Conservation (phyloP, 2,888 invertebrate species). For the Stenurella melanura region DNA sequence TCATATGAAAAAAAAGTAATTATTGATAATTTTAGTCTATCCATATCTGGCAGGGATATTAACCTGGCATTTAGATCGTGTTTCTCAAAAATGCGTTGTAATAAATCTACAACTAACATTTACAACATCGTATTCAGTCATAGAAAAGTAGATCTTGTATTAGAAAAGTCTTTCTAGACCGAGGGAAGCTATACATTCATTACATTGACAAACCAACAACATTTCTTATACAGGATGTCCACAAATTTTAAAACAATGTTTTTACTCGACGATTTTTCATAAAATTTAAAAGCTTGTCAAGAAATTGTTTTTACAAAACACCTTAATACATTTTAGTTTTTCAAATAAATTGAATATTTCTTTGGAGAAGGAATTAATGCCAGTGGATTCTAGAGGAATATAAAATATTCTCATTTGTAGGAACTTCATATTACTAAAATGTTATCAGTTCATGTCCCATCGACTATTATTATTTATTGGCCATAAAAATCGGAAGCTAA, state of each 20-base stretch:
- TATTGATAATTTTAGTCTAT: neutral
- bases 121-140: conserved; percentile 51
- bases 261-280: neutral
- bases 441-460: too few relatives aligned
- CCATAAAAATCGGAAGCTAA: too few relatives aligned
- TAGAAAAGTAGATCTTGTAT: conserved; percentile 61
- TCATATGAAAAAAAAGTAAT: neutral
- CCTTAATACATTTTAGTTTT: too few relatives aligned
- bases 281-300: neutral
- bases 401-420: too few relatives aligned
- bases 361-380: too few relatives aligned
- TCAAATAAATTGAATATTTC: too few relatives aligned
- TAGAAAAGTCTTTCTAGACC: conserved; percentile 56
- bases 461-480: too few relatives aligned
- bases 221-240: conserved; percentile 38
- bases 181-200: conserved; percentile 48
- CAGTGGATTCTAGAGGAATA: too few relatives aligned
- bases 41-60: conserved; percentile 13
- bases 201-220: conserved; percentile 52
- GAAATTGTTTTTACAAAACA: too few relatives aligned
- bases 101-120: conserved; percentile 53
- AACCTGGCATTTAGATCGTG: conserved; percentile 39
- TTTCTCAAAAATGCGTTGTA: conserved; percentile 45
- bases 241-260: conserved; percentile 10
- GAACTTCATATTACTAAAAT: too few relatives aligned